phyloP scores from a whole-genome alignment of 2,113 vertebrate species.

The Rhabdomys dilectus region DNA sequence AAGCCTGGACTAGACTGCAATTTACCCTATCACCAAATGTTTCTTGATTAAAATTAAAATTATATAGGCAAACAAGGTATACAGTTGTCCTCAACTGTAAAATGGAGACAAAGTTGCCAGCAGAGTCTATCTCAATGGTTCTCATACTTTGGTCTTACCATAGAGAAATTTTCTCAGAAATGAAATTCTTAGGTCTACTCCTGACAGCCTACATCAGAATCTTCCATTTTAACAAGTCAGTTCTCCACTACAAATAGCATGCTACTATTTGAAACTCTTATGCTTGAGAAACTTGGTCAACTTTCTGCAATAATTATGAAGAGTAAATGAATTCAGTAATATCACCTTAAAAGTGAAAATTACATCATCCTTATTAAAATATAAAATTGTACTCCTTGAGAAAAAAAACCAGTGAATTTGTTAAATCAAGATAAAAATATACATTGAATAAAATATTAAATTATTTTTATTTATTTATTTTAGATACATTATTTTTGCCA shows the following conservation, averaged over 20 bases:
- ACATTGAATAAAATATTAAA: constrained; percentile 50
- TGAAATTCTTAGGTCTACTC: neutral
- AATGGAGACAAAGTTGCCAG: constrained; percentile 2
- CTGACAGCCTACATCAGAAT: neutral
- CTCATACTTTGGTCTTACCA: neutral
- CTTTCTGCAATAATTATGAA: neutral
- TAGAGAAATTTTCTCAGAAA: constrained; percentile 41
- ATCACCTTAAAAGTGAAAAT: constrained; percentile 2
- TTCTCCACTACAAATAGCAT: neutral
- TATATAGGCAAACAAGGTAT: constrained; percentile 6
- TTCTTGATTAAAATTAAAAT: constrained; percentile 53
- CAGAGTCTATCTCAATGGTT: neutral
- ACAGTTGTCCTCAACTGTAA: neutral
- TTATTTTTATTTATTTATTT: constrained; percentile 8
- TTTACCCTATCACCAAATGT: constrained; percentile 46
- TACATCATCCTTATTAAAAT: constrained; percentile 12
- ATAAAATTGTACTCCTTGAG: neutral
- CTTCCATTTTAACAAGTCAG: neutral
- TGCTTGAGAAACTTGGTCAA: constrained; percentile 6
- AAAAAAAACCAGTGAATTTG: constrained; percentile 4
- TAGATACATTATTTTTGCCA: neutral
- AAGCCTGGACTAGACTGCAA: neutral
- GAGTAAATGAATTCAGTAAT: constrained; percentile 50
- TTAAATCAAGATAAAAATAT: constrained; percentile 50
- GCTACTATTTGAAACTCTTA: constrained; percentile 13